Percentiles rank a stretch among this genome's conserved stretches.
phyloP scores from a whole-genome alignment of 2,888 invertebrate species.

The Capitulum mitella region DNA sequence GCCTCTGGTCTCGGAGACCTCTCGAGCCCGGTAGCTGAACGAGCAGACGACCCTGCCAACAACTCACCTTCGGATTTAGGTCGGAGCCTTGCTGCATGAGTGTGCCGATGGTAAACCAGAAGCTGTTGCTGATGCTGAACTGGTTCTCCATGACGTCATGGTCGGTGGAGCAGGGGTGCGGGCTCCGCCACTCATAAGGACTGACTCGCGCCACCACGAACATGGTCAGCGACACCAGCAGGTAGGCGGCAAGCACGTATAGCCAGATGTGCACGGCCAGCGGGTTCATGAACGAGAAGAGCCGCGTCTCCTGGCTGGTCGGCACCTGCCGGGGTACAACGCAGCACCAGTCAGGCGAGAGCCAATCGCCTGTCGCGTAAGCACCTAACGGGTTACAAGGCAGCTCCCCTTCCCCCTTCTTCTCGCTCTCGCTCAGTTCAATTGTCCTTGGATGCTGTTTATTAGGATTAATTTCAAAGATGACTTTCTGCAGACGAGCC shows the following conservation, averaged over 20 bases:
- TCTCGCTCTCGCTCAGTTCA: no score
- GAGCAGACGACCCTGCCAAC: no score
- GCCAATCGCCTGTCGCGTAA: no score
- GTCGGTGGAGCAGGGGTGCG: slow-evolving; percentile 39
- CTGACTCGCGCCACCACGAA: slow-evolving; percentile 72
- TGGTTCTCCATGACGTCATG: slow-evolving; percentile 46
- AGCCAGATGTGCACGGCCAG: slow-evolving; percentile 80
- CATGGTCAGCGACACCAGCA: slow-evolving; percentile 67
- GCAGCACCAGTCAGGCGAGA: no score
- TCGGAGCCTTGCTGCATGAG: slow-evolving; percentile 51
- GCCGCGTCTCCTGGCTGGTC: slow-evolving; percentile 45
- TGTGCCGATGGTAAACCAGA: slow-evolving; percentile 55
- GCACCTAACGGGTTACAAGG: no score
- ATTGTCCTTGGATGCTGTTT: no score
- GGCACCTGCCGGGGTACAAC: slow-evolving; percentile 34
- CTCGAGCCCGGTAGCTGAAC: no score
- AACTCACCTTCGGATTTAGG: slow-evolving; percentile 44
- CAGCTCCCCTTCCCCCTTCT: no score
- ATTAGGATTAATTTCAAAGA: no score
- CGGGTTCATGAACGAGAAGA: slow-evolving; percentile 81
- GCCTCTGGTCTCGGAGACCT: no score
- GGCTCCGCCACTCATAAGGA: slow-evolving; percentile 55
- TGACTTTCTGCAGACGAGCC: no score
- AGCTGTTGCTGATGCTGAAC: slow-evolving; percentile 50
- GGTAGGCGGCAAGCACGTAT: slow-evolving; percentile 69